These are phyloP conservation scores for Gobius niger DNA, from an alignment of 2,113 vertebrate species.

Conservation along the genomic window DNA sequence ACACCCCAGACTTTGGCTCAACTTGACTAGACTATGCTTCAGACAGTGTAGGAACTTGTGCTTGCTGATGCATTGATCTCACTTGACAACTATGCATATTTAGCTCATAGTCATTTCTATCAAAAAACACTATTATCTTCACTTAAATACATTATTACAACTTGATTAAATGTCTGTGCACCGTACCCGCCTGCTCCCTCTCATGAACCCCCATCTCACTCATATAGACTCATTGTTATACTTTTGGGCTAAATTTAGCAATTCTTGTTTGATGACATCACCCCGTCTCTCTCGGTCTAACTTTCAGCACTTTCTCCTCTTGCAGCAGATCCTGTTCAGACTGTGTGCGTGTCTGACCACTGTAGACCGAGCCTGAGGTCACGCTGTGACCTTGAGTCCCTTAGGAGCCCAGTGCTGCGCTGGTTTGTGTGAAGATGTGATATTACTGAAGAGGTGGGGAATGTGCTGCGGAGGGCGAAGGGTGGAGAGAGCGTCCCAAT, in stretches of 20 bases:
- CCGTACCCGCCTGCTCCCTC: neutral
- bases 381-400: constrained; percentile 15
- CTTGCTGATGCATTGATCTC: too few relatives aligned
- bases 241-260: neutral
- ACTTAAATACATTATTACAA: too few relatives aligned
- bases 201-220: neutral
- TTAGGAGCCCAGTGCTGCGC: constrained; percentile 45
- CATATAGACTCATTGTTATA: neutral
- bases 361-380: neutral
- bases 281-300: neutral
- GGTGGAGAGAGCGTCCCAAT: constrained; percentile 35
- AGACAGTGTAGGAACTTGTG: too few relatives aligned
- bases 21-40: too few relatives aligned
- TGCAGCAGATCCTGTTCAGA: neutral
- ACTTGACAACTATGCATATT: too few relatives aligned
- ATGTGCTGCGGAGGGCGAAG: constrained; percentile 59
- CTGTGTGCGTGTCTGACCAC: constrained; percentile 5
- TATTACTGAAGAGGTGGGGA: constrained; percentile 55
- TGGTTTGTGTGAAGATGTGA: constrained; percentile 57
- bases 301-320: neutral
- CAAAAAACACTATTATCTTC: too few relatives aligned
- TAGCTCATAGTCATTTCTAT: too few relatives aligned
- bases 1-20: too few relatives aligned
- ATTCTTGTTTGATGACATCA: neutral
- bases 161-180: too few relatives aligned